Evolutionary conservation across 2,113 vertebrate species (phyloP).

Genomic region (Tachysurus vachellii): DNA sequence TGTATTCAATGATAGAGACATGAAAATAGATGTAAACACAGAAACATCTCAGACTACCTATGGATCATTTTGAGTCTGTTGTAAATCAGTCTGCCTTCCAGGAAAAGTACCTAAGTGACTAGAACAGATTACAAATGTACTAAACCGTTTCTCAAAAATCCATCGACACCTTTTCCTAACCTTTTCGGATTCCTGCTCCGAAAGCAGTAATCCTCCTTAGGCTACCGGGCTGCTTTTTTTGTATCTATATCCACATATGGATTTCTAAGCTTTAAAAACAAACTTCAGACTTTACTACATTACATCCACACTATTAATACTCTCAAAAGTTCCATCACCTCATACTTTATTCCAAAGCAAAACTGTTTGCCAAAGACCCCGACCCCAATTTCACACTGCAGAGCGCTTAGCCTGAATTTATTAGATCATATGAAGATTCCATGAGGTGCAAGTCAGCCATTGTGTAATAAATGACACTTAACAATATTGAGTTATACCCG

Average conservation of each 20-base stretch:
- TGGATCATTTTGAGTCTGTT: background rate
- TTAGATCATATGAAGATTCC: background rate
- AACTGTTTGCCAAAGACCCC: background rate
- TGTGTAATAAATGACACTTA: slow-evolving; percentile 1
- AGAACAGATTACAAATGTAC: background rate
- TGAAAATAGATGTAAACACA: background rate
- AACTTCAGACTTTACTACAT: too few species aligned
- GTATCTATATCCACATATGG: background rate
- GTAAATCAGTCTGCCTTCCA: background rate
- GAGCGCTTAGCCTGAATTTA: background rate
- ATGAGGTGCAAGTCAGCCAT: background rate
- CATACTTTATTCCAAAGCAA: slow-evolving; percentile 28
- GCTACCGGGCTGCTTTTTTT: background rate
- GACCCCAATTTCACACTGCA: background rate
- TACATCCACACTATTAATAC: background rate
- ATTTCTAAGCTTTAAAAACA: background rate
- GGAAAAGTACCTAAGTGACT: background rate
- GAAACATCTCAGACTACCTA: background rate
- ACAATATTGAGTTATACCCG: background rate
- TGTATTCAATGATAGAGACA: background rate
- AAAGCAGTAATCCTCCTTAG: background rate
- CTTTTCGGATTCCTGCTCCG: background rate
- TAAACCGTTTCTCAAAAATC: background rate
- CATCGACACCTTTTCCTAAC: background rate
- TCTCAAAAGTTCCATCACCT: background rate